Percentiles rank a stretch among this genome's conserved stretches.
Conservation (phyloP, 2,797 vertebrate genomes). For the Rallus crepitans region DNA sequence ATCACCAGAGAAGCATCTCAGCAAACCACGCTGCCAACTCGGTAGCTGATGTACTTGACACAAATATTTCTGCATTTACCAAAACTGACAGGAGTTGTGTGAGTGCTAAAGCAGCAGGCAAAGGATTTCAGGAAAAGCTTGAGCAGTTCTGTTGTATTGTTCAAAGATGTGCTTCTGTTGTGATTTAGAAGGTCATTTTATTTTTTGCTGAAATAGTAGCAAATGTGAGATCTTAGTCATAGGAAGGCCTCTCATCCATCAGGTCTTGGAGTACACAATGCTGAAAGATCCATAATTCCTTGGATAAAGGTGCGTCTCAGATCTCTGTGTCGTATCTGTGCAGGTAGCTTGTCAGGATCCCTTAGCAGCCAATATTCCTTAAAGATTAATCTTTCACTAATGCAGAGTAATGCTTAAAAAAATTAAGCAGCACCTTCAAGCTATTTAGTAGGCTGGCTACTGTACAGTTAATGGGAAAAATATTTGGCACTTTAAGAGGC, state of each 20-base stretch:
- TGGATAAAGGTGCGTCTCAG: neutral
- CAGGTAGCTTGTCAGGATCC: neutral
- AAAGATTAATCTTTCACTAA: neutral
- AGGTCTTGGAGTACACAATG: rapidly evolving
- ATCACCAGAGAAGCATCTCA: neutral
- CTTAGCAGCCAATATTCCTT: neutral
- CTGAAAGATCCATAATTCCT: neutral
- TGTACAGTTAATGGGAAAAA: neutral
- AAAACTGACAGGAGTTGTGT: neutral
- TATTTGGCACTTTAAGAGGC: constrained; percentile 6
- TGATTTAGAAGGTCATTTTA: neutral
- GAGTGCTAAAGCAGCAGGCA: neutral
- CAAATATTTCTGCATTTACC: neutral
- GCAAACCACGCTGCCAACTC: neutral
- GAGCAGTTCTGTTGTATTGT: neutral
- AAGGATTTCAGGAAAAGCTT: neutral
- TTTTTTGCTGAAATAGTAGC: neutral
- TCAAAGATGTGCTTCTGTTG: neutral
- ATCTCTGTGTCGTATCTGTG: neutral
- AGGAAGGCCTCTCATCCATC: neutral
- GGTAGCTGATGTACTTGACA: neutral
- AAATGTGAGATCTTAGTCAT: neutral
- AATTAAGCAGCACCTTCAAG: neutral
- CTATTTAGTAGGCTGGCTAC: neutral
- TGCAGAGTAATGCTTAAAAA: neutral